phyloP scores from a whole-genome alignment of 2,888 invertebrate species.

The Andrena dorsata region DNA sequence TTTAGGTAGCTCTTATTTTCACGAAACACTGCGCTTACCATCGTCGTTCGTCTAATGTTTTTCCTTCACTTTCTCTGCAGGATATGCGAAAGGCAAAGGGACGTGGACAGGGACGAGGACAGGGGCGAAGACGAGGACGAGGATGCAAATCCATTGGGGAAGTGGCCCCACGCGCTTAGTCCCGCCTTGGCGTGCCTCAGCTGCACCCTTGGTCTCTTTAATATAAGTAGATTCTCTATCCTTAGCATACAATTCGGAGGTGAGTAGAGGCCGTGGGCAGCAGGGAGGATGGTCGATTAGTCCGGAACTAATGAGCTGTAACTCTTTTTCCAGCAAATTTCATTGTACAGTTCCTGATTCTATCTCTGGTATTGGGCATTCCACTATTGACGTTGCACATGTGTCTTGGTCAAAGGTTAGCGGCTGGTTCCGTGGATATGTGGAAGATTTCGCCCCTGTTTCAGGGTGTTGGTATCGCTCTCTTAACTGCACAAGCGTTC shows the following conservation, averaged over 20 bases:
- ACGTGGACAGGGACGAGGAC: slow-evolving; percentile 83
- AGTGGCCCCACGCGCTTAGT: slow-evolving; percentile 91
- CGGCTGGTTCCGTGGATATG: slow-evolving; percentile 95
- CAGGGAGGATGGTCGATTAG: too few species aligned
- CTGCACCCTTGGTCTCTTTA: slow-evolving; percentile 95
- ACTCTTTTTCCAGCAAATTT: slow-evolving; percentile 89
- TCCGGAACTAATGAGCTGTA: not conserved
- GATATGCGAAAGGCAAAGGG: slow-evolving; percentile 86
- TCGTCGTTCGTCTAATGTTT: not conserved
- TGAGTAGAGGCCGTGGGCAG: slow-evolving; percentile 71
- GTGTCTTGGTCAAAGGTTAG: slow-evolving; percentile 93
- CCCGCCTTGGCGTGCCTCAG: slow-evolving; percentile 93
- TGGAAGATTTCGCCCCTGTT: slow-evolving; percentile 97
- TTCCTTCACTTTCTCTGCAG: slow-evolving; percentile 76
- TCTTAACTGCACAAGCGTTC: slow-evolving; percentile 92
- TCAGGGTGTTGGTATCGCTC: slow-evolving; percentile 94
- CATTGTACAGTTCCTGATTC: slow-evolving; percentile 94
- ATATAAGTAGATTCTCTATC: slow-evolving; percentile 94
- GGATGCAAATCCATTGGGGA: slow-evolving; percentile 86
- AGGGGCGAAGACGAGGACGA: slow-evolving; percentile 82
- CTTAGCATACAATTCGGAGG: slow-evolving; percentile 95
- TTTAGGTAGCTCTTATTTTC: not conserved
- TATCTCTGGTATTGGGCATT: slow-evolving; percentile 93
- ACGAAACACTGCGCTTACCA: not conserved
- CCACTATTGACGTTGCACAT: slow-evolving; percentile 94